phyloP scores from a whole-genome alignment of 92 coral and sea anemone species.

The Anthopleura xanthogrammica region DNA sequence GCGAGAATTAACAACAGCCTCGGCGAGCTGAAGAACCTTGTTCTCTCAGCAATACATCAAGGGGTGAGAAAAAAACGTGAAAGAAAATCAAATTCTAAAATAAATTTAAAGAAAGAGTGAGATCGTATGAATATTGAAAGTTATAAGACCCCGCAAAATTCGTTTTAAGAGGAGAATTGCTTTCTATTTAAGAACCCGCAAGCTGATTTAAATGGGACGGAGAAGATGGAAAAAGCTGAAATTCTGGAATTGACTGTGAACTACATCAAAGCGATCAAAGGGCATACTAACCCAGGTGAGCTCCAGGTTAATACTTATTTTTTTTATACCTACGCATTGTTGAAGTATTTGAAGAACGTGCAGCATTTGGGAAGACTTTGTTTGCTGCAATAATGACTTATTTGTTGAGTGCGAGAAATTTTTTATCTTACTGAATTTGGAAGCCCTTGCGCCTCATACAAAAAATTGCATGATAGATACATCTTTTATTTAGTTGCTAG shows the following conservation, averaged over 20 bases:
- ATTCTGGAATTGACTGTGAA: constrained; percentile 92
- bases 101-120: background rate
- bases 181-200: constrained; percentile 31
- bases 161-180: too few relatives aligned
- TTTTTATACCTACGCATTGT: background rate
- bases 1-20: constrained; percentile 82
- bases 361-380: background rate
- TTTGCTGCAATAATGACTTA: too few relatives aligned
- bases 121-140: too few relatives aligned
- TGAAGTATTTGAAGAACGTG: background rate
- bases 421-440: too few relatives aligned
- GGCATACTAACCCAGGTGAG: constrained; percentile 49
- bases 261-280: constrained; percentile 76
- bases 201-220: constrained; percentile 65
- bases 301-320: background rate
- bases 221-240: constrained; percentile 99
- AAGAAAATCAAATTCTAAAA: background rate
- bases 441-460: too few relatives aligned
- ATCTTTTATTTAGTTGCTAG: too few relatives aligned
- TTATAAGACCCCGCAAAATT: background rate
- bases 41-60: constrained; percentile 66
- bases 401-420: too few relatives aligned
- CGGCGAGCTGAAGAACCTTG: constrained; percentile 64
- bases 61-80: constrained; percentile 46
- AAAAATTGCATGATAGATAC: too few relatives aligned